A percentile compares a stretch with the other conserved stretches of the same genome.
Evolutionary conservation across 2,888 invertebrate species (phyloP).

Genomic region (Tetragonula carbonaria): DNA sequence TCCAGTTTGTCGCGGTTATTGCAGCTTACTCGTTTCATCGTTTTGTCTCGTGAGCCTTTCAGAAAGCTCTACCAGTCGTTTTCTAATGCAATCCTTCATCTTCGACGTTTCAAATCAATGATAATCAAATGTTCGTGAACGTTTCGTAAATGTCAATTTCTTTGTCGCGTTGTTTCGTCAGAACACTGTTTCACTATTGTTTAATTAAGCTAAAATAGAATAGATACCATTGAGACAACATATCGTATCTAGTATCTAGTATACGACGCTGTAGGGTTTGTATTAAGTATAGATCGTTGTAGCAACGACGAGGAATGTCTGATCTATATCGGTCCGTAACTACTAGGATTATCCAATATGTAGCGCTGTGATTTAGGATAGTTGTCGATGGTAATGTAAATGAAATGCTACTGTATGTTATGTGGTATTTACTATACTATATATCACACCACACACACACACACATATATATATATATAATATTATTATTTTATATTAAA

Average conservation of each 20-base stretch:
- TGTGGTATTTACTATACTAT: too few relatives aligned
- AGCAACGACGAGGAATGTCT: slow-evolving; percentile 20
- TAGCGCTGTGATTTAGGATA: slow-evolving; percentile 12
- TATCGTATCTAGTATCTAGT: slow-evolving; percentile 4
- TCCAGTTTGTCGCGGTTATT: too few relatives aligned
- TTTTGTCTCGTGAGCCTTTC: too few relatives aligned
- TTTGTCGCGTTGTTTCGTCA: not conserved
- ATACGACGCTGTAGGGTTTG: not conserved
- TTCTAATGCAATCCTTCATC: too few relatives aligned
- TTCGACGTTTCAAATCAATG: too few relatives aligned
- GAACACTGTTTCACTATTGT: too few relatives aligned
- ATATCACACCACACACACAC: too few relatives aligned
- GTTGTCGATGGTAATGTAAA: slow-evolving; percentile 10
- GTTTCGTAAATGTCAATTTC: not conserved
- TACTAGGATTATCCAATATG: slow-evolving; percentile 28
- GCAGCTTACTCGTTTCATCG: too few relatives aligned
- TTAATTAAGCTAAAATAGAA: not conserved
- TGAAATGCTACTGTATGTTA: not conserved
- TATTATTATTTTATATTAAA: too few relatives aligned
- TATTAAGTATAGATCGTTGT: slow-evolving; percentile 46
- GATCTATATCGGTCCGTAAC: slow-evolving; percentile 45
- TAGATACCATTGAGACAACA: not conserved
- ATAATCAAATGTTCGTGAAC: not conserved
- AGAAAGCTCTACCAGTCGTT: too few relatives aligned
- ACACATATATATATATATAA: too few relatives aligned